Evolutionary conservation across 2,113 vertebrate genomes (phyloP).

Genomic region (Oceanodroma tethys): DNA sequence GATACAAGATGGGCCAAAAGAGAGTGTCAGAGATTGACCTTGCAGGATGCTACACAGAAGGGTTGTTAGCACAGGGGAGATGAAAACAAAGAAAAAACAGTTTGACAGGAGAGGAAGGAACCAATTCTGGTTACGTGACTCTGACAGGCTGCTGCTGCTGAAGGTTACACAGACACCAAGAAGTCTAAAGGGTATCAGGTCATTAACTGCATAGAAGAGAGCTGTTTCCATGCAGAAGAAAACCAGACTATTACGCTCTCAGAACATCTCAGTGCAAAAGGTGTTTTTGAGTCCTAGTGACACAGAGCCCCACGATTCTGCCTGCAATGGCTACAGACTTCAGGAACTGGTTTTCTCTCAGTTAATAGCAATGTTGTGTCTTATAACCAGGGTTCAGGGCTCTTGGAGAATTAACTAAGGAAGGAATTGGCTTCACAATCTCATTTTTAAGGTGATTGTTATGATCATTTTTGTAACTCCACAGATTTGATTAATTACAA

Average conservation of each 20-base stretch:
- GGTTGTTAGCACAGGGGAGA: slow-evolving; percentile 26
- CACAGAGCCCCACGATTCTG: neutral
- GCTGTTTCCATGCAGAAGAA: neutral
- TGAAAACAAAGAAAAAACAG: slow-evolving; percentile 41
- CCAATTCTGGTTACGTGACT: neutral
- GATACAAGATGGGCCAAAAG: neutral
- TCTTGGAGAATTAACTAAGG: neutral
- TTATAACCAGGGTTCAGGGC: neutral
- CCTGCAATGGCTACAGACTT: neutral
- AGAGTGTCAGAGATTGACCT: slow-evolving; percentile 7
- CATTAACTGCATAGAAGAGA: slow-evolving; percentile 5
- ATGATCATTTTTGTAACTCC: neutral
- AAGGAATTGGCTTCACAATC: neutral
- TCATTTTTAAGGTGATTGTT: neutral
- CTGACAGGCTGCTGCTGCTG: neutral
- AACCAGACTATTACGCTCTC: neutral
- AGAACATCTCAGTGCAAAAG: neutral
- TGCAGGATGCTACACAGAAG: slow-evolving; percentile 12
- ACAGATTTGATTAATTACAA: neutral
- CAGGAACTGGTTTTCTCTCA: neutral
- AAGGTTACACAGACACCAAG: neutral
- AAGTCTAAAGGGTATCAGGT: slow-evolving; percentile 9
- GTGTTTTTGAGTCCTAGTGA: neutral
- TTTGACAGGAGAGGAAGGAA: slow-evolving; percentile 37
- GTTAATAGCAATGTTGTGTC: neutral